Base-by-base conservation (phyloP, 2,113 vertebrate genomes). In the Lynx canadensis region DNA sequence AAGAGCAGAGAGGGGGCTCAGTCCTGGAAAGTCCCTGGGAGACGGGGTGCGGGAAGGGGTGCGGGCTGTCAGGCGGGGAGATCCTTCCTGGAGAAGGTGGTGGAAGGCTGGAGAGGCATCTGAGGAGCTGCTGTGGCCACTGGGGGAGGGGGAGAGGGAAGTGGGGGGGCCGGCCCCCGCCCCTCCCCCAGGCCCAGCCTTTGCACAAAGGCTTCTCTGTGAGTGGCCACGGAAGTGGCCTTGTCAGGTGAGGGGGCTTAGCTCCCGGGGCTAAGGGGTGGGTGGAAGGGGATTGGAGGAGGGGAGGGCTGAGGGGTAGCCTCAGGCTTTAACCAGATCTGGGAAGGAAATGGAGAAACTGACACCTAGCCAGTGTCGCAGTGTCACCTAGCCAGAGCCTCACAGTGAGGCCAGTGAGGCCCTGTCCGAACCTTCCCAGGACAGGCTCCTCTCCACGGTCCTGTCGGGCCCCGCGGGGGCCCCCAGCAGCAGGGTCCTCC, bases 191-290 rank as follows among this genome's bases (percentile, higher is more conserved):
- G 15, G 48, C 60, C 57, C 79, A 63, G 85, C 66, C 82, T 90
- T 68, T 36, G 66, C 76, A 97, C 98, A 98, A 97, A 97, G 96
- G 14, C 73, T 48, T 86, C 96, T 98, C 82, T 97, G 81, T 98
- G 89, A 81, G 55, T 52, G 25, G 82, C 82, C 9, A 0, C 25
- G 76, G 69, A 19, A 80, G 57, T 71, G 55, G 86, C 82, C 38
- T 55, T 94, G 96, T 98, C 98, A 97, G 97, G 98, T 98, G 98
- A 97, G 87, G 89, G 15, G 68, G 81, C 95, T 98, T 97, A 95
- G 78, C 93, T 96, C 74, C 29, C n/a, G 21, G 36, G 69, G 65
- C 60, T 50, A 18, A 11, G 4, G 21, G 12, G 3, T 18, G 15
- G 2, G 29, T 33, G 57, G 52, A 78, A 48, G 38, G 71, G 83